Conservation (phyloP, 2,113 vertebrate species). For the Sceloporus tristichus region DNA sequence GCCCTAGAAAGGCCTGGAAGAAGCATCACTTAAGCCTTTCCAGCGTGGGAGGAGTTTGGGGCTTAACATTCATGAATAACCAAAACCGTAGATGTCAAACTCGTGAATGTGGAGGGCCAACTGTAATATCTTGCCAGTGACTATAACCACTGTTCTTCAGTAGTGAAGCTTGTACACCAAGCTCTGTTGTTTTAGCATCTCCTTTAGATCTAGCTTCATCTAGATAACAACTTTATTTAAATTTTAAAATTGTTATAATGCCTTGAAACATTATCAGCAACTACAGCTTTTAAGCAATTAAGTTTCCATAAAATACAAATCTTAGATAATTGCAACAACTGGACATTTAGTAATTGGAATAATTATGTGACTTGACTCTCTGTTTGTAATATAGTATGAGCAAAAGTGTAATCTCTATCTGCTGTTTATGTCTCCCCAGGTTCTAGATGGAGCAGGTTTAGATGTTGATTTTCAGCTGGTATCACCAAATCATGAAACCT, state of each 20-base stretch:
- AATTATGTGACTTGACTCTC: too few species aligned
- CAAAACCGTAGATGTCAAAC: too few species aligned
- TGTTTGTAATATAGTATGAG: background rate
- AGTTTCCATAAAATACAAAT: background rate
- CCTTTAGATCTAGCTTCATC: background rate
- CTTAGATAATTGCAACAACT: background rate
- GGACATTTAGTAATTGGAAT: background rate
- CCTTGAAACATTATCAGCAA: background rate
- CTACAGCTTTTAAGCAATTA: background rate
- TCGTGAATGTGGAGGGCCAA: too few species aligned
- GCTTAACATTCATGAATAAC: too few species aligned
- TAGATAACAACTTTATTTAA: background rate
- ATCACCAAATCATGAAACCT: slow-evolving; percentile 86
- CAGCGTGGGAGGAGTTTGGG: too few species aligned
- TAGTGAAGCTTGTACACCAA: background rate
- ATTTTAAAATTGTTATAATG: background rate
- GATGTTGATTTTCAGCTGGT: slow-evolving; percentile 93
- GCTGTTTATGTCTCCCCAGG: slow-evolving; percentile 76
- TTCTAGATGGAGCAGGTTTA: slow-evolving; percentile 93
- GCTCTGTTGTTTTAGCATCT: slow-evolving; percentile 3
- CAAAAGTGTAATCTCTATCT: background rate
- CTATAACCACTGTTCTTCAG: background rate
- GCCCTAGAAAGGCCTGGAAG: too few species aligned
- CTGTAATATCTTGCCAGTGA: background rate
- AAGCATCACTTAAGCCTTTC: too few species aligned